phyloP scores from a whole-genome alignment of 2,797 vertebrate genomes.

The Pelodytes ibericus region DNA sequence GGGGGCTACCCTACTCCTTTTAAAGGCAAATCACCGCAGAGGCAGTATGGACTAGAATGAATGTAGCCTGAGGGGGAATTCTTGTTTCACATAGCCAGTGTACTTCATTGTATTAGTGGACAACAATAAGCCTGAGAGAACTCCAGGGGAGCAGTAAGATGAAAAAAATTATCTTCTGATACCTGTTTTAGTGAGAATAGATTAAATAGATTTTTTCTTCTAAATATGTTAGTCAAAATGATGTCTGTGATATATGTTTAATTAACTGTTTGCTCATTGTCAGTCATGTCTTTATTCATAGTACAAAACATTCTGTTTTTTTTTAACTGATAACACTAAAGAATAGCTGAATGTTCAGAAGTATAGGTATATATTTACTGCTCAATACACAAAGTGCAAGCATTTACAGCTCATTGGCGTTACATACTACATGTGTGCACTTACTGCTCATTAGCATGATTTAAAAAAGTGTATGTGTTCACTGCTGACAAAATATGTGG shows the following conservation, averaged over 20 bases:
- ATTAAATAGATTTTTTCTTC: not conserved
- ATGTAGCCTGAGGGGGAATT: slow-evolving; percentile 33
- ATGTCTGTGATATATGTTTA: not conserved
- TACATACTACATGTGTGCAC: too few relatives aligned
- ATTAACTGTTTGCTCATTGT: too few relatives aligned
- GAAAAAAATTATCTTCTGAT: not conserved
- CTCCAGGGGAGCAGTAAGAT: not conserved
- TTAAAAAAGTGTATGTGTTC: too few relatives aligned
- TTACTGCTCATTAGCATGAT: too few relatives aligned
- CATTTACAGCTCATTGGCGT: too few relatives aligned
- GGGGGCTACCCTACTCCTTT: not conserved
- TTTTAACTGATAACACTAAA: too few relatives aligned
- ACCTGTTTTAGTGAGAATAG: not conserved
- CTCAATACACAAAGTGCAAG: too few relatives aligned
- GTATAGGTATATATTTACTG: too few relatives aligned
- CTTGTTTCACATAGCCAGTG: slow-evolving; percentile 20
- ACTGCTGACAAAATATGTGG: too few relatives aligned
- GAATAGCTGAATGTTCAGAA: too few relatives aligned
- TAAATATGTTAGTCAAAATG: not conserved
- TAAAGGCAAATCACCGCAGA: slow-evolving; percentile 22
- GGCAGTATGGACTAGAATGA: slow-evolving; percentile 29
- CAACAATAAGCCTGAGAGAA: slow-evolving; percentile 22
- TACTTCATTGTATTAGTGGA: slow-evolving; percentile 32
- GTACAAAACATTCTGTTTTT: too few relatives aligned
- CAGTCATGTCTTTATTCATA: too few relatives aligned